Conservation (phyloP, 2,113 vertebrate genomes). For the Ginglymostoma cirratum region DNA sequence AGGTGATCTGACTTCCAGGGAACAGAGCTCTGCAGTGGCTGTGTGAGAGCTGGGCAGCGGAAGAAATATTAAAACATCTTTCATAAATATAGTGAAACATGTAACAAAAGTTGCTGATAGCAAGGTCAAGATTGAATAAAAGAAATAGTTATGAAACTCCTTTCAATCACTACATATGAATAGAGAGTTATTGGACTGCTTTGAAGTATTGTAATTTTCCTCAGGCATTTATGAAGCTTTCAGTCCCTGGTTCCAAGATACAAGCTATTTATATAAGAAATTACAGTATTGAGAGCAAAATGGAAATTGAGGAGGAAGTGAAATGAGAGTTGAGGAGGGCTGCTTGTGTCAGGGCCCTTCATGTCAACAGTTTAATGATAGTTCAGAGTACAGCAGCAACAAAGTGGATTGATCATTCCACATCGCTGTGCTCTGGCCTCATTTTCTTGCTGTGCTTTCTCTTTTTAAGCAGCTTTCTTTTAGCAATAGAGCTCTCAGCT, state of each 20-base stretch:
- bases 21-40: not conserved
- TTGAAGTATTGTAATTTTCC: not conserved
- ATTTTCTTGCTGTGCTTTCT: not conserved
- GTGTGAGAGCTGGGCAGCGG: not conserved
- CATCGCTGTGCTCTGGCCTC: not conserved
- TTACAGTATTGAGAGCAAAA: not conserved
- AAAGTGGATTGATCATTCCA: not conserved
- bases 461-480: not conserved
- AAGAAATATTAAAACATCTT: not conserved
- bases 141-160: not conserved
- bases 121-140: not conserved
- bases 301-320: not conserved
- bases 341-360: not conserved
- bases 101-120: not conserved
- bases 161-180: not conserved
- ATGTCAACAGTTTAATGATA: not conserved
- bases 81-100: not conserved
- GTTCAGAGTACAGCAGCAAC: not conserved
- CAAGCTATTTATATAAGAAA: not conserved
- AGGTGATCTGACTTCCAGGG: too few relatives aligned
- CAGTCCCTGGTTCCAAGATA: not conserved
- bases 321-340: not conserved
- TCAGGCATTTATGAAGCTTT: not conserved
- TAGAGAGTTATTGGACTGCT: not conserved
- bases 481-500: not conserved